Percentiles rank a stretch among this genome's conserved stretches.
phyloP scores from a whole-genome alignment of 2,113 vertebrate species.

The Tachycineta bicolor region DNA sequence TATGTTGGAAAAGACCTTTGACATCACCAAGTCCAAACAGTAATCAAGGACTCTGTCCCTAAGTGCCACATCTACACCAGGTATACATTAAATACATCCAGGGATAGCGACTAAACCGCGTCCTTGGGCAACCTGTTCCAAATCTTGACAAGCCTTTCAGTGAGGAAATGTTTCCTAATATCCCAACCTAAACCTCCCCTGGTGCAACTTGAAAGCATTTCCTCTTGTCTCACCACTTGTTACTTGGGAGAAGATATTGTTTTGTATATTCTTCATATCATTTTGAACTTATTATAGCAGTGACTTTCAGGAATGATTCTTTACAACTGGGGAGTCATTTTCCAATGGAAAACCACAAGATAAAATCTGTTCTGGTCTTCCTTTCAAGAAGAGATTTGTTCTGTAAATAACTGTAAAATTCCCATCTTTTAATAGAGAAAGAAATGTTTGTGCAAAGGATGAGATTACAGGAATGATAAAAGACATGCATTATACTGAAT shows the following conservation, averaged over 20 bases:
- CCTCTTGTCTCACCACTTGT: background rate
- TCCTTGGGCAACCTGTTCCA: background rate
- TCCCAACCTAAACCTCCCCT: background rate
- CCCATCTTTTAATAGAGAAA: background rate
- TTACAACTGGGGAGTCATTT: background rate
- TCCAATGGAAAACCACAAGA: background rate
- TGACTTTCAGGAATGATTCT: background rate
- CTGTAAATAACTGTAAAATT: background rate
- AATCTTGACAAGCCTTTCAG: background rate
- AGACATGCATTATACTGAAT: background rate
- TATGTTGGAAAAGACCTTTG: background rate
- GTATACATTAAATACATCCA: background rate
- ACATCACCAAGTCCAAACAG: background rate
- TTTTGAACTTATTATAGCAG: background rate
- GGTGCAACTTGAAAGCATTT: background rate
- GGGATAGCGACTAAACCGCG: background rate
- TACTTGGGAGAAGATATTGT: background rate
- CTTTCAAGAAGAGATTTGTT: background rate
- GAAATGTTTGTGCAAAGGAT: background rate
- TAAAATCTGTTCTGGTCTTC: background rate
- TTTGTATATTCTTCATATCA: background rate
- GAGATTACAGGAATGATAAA: background rate
- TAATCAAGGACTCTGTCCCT: background rate
- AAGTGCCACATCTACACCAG: background rate
- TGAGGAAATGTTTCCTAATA: background rate